Evolutionary conservation across 2,888 invertebrate genomes (phyloP).

Genomic region (Beris morrisii): DNA sequence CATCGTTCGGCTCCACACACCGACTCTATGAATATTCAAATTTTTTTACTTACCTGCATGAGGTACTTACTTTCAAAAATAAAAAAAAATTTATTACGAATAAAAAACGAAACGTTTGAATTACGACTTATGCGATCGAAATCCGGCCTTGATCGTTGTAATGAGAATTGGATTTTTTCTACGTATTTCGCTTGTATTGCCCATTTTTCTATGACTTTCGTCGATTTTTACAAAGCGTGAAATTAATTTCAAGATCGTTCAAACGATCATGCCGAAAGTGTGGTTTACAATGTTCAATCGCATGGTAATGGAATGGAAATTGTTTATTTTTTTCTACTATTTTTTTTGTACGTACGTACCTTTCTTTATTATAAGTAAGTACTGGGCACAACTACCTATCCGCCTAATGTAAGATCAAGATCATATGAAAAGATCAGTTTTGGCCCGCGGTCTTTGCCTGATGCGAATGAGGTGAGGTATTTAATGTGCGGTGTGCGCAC

Average conservation of each 20-base stretch:
- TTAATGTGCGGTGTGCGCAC: conserved; percentile 5
- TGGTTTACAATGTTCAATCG: not conserved
- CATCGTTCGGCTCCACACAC: not conserved
- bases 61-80: not conserved
- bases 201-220: conserved; percentile 22
- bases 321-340: conserved; percentile 17
- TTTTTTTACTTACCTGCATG: conserved; percentile 22
- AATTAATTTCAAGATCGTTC: conserved; percentile 27
- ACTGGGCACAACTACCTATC: conserved; percentile 2
- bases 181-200: not conserved
- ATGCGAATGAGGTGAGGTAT: not conserved
- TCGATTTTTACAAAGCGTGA: conserved; percentile 25
- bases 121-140: not conserved
- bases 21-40: conserved; percentile 28
- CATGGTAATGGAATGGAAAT: conserved; percentile 25
- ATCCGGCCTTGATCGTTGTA: conserved; percentile 17
- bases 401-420: conserved; percentile 10
- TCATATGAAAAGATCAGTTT: conserved; percentile 2
- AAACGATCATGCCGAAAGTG: conserved; percentile 21
- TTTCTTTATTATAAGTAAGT: conserved; percentile 24
- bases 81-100: not conserved
- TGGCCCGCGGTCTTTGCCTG: not conserved
- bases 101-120: conserved; percentile 1
- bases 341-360: not conserved
- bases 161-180: conserved; percentile 17